phyloP scores from a whole-genome alignment of 2,888 invertebrate species.

The Orgyia antiqua region DNA sequence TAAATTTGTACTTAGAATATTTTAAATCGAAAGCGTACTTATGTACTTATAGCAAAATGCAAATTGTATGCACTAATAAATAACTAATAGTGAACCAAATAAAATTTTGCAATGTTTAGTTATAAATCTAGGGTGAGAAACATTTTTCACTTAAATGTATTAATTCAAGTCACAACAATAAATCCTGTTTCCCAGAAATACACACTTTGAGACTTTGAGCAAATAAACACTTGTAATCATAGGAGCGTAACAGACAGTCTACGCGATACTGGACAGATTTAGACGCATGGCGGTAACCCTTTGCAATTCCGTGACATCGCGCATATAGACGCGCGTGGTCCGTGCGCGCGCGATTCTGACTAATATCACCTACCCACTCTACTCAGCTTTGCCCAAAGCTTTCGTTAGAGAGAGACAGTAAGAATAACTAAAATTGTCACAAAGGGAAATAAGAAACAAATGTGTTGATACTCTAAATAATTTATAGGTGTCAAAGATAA shows the following conservation, averaged over 20 bases:
- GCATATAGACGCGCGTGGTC: conserved; percentile 44
- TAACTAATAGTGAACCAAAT: too few relatives aligned
- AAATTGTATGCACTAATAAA: too few relatives aligned
- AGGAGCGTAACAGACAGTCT: conserved; percentile 32
- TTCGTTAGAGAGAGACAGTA: conserved; percentile 51
- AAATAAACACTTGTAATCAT: conserved; percentile 30
- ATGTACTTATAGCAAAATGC: too few relatives aligned
- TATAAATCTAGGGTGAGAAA: too few relatives aligned
- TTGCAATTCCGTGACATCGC: conserved; percentile 27
- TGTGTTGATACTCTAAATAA: conserved; percentile 31
- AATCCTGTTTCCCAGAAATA: conserved; percentile 32
- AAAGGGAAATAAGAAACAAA: conserved; percentile 38
- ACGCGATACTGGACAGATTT: conserved; percentile 35
- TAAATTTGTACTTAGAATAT: too few relatives aligned
- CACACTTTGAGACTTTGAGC: conserved; percentile 11
- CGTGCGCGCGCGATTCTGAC: conserved; percentile 68
- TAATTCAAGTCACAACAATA: conserved; percentile 5
- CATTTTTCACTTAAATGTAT: too few relatives aligned
- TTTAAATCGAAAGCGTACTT: too few relatives aligned
- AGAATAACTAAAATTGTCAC: conserved; percentile 42
- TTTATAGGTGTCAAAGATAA: too few relatives aligned
- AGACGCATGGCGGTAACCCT: conserved; percentile 28
- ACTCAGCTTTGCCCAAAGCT: conserved; percentile 53
- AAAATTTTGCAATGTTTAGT: too few relatives aligned
- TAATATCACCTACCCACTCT: conserved; percentile 33